Conservation (phyloP, 1,140 invertebrate genomes). For the Drosophila lowei region DNA sequence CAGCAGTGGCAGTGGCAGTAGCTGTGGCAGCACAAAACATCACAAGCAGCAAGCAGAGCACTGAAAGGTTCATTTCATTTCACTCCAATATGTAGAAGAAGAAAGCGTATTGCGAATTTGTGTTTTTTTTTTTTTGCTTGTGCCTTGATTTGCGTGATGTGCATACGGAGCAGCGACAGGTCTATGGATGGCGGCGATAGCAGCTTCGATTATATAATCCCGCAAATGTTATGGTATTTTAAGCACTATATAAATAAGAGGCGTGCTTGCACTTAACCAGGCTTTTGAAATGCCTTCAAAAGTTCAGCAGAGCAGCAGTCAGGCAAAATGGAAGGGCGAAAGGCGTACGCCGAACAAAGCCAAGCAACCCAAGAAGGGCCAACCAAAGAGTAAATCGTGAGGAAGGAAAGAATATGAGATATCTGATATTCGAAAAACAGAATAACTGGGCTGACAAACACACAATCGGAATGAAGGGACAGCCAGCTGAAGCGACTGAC, state of each 20-base stretch:
- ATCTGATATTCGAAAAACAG: constrained; percentile 4
- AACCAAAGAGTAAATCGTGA: constrained; percentile 13
- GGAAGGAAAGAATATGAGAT: constrained; percentile 19
- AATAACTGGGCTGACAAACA: too few relatives aligned
- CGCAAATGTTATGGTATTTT: constrained; percentile 78
- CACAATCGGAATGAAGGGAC: not conserved
- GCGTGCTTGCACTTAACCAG: constrained; percentile 44
- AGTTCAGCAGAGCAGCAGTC: constrained; percentile 40
- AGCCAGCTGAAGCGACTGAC: not conserved
- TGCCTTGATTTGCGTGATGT: constrained; percentile 79
- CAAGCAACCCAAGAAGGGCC: constrained; percentile 18
- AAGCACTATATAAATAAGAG: constrained; percentile 76
- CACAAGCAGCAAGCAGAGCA: constrained; percentile 24
- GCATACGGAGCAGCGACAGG: constrained; percentile 50
- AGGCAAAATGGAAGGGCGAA: constrained; percentile 62
- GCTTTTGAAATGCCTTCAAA: constrained; percentile 58
- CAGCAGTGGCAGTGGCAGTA: constrained; percentile 3
- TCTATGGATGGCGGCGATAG: constrained; percentile 35
- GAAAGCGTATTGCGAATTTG: constrained; percentile 75
- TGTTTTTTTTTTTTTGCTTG: constrained; percentile 9
- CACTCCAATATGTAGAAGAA: constrained; percentile 48
- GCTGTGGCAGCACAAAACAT: too few relatives aligned
- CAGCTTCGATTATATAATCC: constrained; percentile 62
- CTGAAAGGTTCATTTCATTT: constrained; percentile 64
- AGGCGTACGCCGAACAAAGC: constrained; percentile 28